Conservation (phyloP, 2,888 invertebrate species). For the Himalopsyche anomala region DNA sequence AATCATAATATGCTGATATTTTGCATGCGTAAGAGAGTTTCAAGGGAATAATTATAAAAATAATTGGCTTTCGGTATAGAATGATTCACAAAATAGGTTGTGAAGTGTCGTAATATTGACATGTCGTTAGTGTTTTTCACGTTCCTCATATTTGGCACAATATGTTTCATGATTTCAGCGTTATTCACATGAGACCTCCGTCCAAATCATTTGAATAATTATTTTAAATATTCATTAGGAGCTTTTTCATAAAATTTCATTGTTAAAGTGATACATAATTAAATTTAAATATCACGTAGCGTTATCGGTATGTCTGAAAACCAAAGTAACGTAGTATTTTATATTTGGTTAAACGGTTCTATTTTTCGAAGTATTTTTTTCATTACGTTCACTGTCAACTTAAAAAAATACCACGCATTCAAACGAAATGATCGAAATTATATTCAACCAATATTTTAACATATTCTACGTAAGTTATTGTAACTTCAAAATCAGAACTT, state of each 20-base stretch:
- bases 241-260: not conserved
- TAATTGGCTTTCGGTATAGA: not conserved
- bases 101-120: not conserved
- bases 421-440: too few relatives aligned
- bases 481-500: too few relatives aligned
- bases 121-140: conserved; percentile 23
- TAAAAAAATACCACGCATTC: too few relatives aligned
- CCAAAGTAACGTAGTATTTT: too few relatives aligned
- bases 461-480: too few relatives aligned
- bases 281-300: not conserved
- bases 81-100: conserved; percentile 24
- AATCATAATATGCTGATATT: too few relatives aligned
- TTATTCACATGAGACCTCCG: conserved; percentile 4
- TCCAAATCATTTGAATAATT: conserved; percentile 23
- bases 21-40: too few relatives aligned
- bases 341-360: too few relatives aligned
- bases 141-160: conserved; percentile 14
- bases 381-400: too few relatives aligned
- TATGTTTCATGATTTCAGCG: conserved; percentile 17
- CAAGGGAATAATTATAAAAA: not conserved
- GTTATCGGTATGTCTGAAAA: too few relatives aligned
- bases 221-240: conserved; percentile 18
- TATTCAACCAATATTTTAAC: not conserved
- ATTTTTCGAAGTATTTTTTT: too few relatives aligned
- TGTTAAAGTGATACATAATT: not conserved